These are phyloP conservation scores for Carduelis carduelis DNA, from an alignment of 2,797 vertebrate genomes.

Conservation along the genomic window DNA sequence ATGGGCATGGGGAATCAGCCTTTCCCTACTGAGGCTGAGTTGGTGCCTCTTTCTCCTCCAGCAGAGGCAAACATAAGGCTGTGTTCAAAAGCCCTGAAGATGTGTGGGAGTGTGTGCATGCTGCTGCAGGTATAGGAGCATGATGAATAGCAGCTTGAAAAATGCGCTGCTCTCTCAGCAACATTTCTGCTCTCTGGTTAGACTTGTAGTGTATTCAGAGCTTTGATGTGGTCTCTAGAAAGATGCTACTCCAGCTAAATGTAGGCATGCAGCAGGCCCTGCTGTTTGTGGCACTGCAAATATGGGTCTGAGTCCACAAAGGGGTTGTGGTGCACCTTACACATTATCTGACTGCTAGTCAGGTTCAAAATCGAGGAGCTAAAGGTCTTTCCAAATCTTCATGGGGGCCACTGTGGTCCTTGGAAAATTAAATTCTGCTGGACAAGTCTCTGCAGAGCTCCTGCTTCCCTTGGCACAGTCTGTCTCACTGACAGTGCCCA, in stretches of 20 bases:
- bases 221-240: background rate
- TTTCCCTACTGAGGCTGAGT: background rate
- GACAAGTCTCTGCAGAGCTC: background rate
- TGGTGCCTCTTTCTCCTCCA: background rate
- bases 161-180: background rate
- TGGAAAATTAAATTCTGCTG: background rate
- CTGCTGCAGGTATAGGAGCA: background rate
- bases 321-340: background rate
- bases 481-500: background rate
- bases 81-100: background rate
- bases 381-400: background rate
- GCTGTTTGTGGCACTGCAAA: background rate
- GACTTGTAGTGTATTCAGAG: accelerated
- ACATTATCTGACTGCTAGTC: background rate
- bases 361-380: background rate
- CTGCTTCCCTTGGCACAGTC: background rate
- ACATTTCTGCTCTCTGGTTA: background rate
- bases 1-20: background rate
- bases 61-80: background rate
- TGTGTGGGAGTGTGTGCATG: accelerated
- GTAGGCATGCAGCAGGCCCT: background rate
- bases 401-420: background rate
- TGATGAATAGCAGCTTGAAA: background rate
- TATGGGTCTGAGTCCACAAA: background rate
- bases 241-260: background rate